Evolutionary conservation across 1,140 invertebrate species (phyloP).

Genomic region (Penaeus vannamei): DNA sequence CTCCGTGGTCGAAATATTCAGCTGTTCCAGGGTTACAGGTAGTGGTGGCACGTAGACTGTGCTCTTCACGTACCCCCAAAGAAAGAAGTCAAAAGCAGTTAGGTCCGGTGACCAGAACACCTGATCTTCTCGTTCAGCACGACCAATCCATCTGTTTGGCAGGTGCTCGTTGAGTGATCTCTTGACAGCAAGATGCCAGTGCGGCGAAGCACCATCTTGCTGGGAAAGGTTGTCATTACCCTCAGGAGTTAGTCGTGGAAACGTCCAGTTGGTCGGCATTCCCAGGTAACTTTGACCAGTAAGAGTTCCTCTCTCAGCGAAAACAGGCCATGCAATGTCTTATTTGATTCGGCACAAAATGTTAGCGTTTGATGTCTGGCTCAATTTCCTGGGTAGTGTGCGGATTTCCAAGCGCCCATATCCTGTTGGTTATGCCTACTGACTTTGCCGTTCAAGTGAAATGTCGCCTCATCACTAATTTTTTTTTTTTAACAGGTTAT

Average conservation of each 20-base stretch:
- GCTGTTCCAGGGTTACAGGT: background rate
- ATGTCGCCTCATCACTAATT: slow-evolving; percentile 27
- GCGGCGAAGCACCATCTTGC: background rate
- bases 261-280: background rate
- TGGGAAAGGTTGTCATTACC: slow-evolving; percentile 7
- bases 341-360: slow-evolving; percentile 34
- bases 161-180: background rate
- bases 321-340: background rate
- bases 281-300: background rate
- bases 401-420: slow-evolving; percentile 22
- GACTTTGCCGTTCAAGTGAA: slow-evolving; percentile 10
- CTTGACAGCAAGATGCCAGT: background rate
- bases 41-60: background rate
- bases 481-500: too few relatives aligned
- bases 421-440: slow-evolving; percentile 18
- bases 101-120: slow-evolving; percentile 29
- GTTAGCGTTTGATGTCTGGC: background rate
- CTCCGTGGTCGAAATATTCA: too few relatives aligned
- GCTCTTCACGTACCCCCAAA: slow-evolving; percentile 29
- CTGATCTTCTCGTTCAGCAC: slow-evolving; percentile 16
- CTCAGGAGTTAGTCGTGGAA: background rate
- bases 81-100: slow-evolving; percentile 17
- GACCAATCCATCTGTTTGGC: background rate
- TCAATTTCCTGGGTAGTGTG: background rate
- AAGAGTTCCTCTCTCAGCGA: slow-evolving; percentile 12